Percentiles rank a stretch among this genome's conserved stretches.
These are phyloP conservation scores for Papilio protenor DNA, from an alignment of 2,888 invertebrate species.

Conservation along the genomic window DNA sequence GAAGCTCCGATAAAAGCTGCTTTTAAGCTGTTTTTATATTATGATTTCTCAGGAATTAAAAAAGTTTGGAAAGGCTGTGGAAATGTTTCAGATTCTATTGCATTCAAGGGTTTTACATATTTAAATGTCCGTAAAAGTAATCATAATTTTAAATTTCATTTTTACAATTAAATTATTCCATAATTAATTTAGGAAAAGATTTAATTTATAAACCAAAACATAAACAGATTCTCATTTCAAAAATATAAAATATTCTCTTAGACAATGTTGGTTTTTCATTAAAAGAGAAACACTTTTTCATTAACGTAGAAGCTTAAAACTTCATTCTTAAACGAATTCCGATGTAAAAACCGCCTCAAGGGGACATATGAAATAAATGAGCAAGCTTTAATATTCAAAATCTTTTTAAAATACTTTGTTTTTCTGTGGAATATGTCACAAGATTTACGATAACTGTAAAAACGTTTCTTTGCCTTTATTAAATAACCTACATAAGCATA, in stretches of 20 bases:
- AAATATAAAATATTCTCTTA: constrained; percentile 47
- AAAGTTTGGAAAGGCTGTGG: too few species aligned
- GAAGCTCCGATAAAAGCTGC: too few species aligned
- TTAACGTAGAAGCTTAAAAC: constrained; percentile 64
- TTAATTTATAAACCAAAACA: constrained; percentile 34
- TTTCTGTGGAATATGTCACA: not conserved
- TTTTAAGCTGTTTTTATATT: too few species aligned
- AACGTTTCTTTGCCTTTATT: not conserved
- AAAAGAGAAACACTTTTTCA: constrained; percentile 65
- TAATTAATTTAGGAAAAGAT: not conserved
- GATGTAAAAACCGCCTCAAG: constrained; percentile 59
- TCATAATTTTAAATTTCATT: not conserved
- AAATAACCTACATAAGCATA: not conserved
- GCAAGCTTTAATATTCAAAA: constrained; percentile 54
- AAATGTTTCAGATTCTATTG: too few species aligned
- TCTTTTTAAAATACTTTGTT: not conserved
- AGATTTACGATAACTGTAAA: not conserved
- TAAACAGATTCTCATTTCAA: constrained; percentile 30
- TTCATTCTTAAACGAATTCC: constrained; percentile 64
- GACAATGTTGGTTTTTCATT: constrained; percentile 64
- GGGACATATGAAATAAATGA: constrained; percentile 66
- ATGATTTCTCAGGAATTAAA: too few species aligned
- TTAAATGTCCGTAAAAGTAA: not conserved
- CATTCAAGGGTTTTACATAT: not conserved
- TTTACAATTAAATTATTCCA: not conserved